phyloP scores from a whole-genome alignment of 2,888 invertebrate genomes.

The Camptogramma bilineatum region DNA sequence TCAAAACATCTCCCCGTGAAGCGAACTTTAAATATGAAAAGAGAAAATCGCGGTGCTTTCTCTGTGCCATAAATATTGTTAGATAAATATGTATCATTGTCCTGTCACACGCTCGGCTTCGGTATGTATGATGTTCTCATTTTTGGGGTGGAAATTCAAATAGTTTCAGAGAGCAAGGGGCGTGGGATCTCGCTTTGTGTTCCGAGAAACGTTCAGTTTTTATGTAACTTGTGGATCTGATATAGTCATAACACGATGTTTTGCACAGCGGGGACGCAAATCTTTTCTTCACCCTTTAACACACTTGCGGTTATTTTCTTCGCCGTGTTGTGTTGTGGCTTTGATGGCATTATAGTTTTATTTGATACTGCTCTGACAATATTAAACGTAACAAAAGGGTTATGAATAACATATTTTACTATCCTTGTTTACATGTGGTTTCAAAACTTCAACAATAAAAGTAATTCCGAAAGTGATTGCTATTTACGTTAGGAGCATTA shows the following conservation, averaged over 20 bases:
- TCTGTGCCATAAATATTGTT: conserved; percentile 80
- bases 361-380: neutral
- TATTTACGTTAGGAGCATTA: conserved; percentile 15
- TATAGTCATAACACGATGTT: conserved; percentile 56
- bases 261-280: conserved; percentile 43
- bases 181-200: conserved; percentile 47
- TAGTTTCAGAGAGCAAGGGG: conserved; percentile 61
- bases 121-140: conserved; percentile 60
- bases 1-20: conserved; percentile 64
- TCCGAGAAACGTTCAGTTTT: conserved; percentile 56
- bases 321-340: conserved; percentile 2
- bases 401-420: neutral
- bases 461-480: conserved; percentile 10
- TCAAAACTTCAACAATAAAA: neutral
- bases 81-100: conserved; percentile 83
- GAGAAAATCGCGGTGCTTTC: conserved; percentile 63
- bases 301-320: conserved; percentile 25
- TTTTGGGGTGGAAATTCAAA: conserved; percentile 66
- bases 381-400: neutral
- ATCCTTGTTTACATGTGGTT: neutral
- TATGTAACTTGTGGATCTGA: conserved; percentile 59
- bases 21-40: conserved; percentile 79
- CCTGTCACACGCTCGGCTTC: conserved; percentile 66
- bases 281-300: conserved; percentile 38
- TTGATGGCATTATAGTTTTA: conserved; percentile 14